Evolutionary conservation across 2,797 vertebrate genomes (phyloP), one percentile per base, ranked within the genome.

Genomic region (Tiaroga cobitis): DNA sequence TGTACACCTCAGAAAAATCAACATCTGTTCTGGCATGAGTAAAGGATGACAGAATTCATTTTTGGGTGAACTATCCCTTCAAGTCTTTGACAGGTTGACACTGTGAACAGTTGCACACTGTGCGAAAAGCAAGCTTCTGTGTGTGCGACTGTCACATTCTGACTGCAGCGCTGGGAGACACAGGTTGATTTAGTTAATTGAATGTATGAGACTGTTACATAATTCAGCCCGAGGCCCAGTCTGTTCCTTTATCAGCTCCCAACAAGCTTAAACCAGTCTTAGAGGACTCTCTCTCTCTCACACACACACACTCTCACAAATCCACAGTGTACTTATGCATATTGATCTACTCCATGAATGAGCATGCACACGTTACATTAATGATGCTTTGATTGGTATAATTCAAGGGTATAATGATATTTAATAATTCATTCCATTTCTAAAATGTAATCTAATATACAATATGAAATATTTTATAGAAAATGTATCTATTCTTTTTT

Each of bases 211-310:
- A 78, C 74, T 87, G 88, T 92, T 93, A 92, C 89, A 85, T 90
- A 93, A 93, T 88, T 87, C 32, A 11, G 86, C 82, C 80, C 18
- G 2, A 76, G 78, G 90, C 79, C 87, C 88, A 86, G 89, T 82
- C 83, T 93, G 94, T 92, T 91, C 91, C 89, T 84, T 78, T 82
- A 87, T 83, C 51, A 79, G 68, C 39, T 32, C 80, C 77, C 69
- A 61, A 85, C 90, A 90, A 88, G 90, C 87, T 82, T 85, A 67
- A 88, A 89, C 86, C 86, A 87, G 88, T 84, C 86, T 83, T 29
- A n/a, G 65, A 78, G 37, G 34, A 11, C 69, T 1, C 29, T 49
- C 77, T 56, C 69, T 1, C 29, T 49, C 77, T 56, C 32, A 43
- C 29, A 68, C 65, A 81, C 37, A 59, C 68, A 85, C 34, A 67